Base-by-base conservation (phyloP, 2,888 invertebrate genomes). In the Apamea epomidion region DNA sequence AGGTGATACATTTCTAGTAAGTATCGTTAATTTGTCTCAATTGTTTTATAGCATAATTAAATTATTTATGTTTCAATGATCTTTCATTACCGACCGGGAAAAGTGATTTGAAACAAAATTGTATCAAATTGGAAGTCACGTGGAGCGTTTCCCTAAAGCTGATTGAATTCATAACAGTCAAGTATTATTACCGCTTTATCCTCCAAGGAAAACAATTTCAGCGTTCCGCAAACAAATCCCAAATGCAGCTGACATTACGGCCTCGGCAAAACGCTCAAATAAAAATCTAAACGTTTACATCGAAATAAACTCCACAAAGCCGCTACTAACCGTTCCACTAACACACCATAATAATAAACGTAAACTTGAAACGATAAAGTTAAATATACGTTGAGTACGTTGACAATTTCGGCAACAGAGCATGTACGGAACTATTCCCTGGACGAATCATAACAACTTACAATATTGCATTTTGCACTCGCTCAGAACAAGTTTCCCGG, bases 401-500 rank as follows among this genome's bases (percentile, higher is more conserved):
- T 80, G 90, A 90, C 88, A 88, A 84, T 89, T 89, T 87, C 85
- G 90, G 83, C 78, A 77, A 29, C 82, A 67, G 82, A 80, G 78
- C 78, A 75, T 83, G 76, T 78, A 64, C 83, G n/a, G 69, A 78
- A 83, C 87, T 87, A 89, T 87, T 85, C 90, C 90, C 90, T 67
- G 85, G 87, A 89, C 89, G 84, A 89, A 90, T 89, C 87, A 90
- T 89, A 85, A 90, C 89, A 90, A 90, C 90, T 89, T 90, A 89
- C 89, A 89, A 82, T 89, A 89, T 89, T 90, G 89, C 90, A 89
- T 89, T 89, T 88, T 88, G 90, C 88, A 86, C 90, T 88, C 75
- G 73, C 75, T 51, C 67, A 58, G 80, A 82, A 89, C 83, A 87
- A 89, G 90, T 89, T 90, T 78, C 62, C 69, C 71, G 68, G 74